Conservation (phyloP, 1,140 invertebrate species). For the Euura lappo region DNA sequence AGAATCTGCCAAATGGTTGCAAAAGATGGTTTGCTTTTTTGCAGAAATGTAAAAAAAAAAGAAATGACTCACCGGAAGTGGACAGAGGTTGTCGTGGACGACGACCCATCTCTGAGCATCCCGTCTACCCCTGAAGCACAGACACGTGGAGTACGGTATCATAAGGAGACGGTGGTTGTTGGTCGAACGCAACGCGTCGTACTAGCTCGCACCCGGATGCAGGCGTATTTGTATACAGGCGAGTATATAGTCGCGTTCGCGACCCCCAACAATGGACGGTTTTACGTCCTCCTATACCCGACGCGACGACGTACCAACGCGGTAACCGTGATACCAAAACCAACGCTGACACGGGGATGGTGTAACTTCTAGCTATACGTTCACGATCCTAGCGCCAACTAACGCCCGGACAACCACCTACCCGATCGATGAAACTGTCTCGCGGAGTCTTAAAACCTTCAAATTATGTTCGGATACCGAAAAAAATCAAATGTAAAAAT, state of each 20-base stretch:
- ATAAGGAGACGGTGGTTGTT: constrained; percentile 23
- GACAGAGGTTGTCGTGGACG: constrained; percentile 28
- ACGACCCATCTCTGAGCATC: constrained; percentile 37
- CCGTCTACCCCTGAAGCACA: constrained; percentile 35
- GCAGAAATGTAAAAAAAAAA: too few species aligned
- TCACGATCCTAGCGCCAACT: neutral
- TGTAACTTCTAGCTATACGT: neutral
- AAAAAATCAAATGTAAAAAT: neutral
- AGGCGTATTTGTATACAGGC: neutral
- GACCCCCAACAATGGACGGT: constrained; percentile 10
- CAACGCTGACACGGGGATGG: neutral
- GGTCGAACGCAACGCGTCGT: neutral
- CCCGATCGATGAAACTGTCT: neutral
- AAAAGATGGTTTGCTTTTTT: too few species aligned
- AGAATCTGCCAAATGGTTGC: too few species aligned
- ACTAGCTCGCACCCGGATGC: neutral
- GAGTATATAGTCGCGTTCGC: neutral
- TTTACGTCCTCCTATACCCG: too few species aligned
- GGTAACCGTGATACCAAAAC: constrained; percentile 5
- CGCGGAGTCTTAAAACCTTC: neutral
- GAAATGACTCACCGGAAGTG: neutral
- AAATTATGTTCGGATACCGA: neutral
- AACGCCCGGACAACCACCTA: neutral
- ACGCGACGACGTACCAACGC: neutral
- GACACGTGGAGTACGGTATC: constrained; percentile 45